These are phyloP conservation scores for Odontophorus gujanensis DNA, from an alignment of 2,113 vertebrate genomes.

Conservation along the genomic window DNA sequence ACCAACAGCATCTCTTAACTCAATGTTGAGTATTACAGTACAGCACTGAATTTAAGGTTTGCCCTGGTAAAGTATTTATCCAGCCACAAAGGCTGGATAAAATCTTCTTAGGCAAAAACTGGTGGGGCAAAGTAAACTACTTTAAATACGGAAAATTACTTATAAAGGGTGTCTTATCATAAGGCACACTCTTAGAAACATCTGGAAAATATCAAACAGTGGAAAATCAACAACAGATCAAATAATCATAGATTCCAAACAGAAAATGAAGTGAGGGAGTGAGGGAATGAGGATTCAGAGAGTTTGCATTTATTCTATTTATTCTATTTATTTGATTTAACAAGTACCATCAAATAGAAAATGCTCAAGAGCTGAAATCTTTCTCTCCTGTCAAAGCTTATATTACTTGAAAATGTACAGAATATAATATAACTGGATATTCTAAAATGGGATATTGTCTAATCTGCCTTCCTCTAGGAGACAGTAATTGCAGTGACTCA, in stretches of 20 bases:
- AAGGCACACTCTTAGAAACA: background rate
- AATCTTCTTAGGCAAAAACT: background rate
- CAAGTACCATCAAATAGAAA: background rate
- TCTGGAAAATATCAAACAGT: constrained; percentile 8
- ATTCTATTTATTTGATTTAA: too few species aligned
- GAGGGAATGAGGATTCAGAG: background rate
- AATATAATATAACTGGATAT: background rate
- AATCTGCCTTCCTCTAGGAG: background rate
- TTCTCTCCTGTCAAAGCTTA: background rate
- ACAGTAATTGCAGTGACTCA: background rate
- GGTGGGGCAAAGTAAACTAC: background rate
- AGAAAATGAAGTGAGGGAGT: background rate
- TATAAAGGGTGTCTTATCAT: background rate
- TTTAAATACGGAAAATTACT: background rate
- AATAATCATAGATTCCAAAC: background rate
- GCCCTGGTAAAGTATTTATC: background rate
- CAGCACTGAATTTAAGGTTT: background rate
- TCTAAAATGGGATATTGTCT: background rate
- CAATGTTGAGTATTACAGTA: background rate
- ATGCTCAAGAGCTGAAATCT: background rate
- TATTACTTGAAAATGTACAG: background rate
- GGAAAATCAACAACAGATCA: background rate
- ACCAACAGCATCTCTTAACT: background rate
- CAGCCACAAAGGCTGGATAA: background rate
- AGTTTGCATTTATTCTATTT: background rate